phyloP scores from a whole-genome alignment of 2,797 vertebrate genomes.

The Protosalanx chinensis region DNA sequence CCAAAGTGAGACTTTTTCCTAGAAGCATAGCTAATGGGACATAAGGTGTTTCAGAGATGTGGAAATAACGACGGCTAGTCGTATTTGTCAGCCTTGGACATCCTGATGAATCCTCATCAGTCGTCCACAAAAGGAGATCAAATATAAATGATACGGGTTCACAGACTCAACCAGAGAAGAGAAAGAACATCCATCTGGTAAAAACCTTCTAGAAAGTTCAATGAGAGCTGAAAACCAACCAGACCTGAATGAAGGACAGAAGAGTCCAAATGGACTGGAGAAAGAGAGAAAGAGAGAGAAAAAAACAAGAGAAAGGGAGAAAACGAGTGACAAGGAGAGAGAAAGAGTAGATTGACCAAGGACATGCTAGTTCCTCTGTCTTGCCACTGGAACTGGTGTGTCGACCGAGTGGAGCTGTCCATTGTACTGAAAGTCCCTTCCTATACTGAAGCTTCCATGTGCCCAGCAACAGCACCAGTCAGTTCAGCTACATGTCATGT shows the following conservation, averaged over 20 bases:
- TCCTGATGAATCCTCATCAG: too few relatives aligned
- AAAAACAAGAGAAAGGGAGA: neutral
- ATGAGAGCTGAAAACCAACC: neutral
- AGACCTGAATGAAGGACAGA: too few relatives aligned
- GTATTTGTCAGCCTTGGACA: neutral
- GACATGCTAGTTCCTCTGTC: neutral
- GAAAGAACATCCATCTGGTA: too few relatives aligned
- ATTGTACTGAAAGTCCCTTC: conserved; percentile 53
- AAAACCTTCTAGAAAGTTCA: neutral
- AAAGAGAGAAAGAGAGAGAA: conserved; percentile 10
- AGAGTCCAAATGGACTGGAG: neutral
- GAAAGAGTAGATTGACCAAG: neutral
- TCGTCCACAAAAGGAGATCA: too few relatives aligned
- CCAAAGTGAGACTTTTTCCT: too few relatives aligned
- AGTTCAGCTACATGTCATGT: conserved; percentile 29
- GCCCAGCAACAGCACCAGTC: conserved; percentile 46
- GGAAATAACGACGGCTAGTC: conserved; percentile 19
- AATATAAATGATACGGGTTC: too few relatives aligned
- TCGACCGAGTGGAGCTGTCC: conserved; percentile 48
- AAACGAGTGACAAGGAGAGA: conserved; percentile 28
- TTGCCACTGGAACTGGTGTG: neutral
- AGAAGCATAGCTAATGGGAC: too few relatives aligned
- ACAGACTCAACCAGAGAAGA: too few relatives aligned
- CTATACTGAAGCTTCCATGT: conserved; percentile 3
- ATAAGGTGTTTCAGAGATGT: conserved; percentile 14